Evolutionary conservation across 1,140 invertebrate genomes (phyloP).

Genomic region (Papilio polyxenes): DNA sequence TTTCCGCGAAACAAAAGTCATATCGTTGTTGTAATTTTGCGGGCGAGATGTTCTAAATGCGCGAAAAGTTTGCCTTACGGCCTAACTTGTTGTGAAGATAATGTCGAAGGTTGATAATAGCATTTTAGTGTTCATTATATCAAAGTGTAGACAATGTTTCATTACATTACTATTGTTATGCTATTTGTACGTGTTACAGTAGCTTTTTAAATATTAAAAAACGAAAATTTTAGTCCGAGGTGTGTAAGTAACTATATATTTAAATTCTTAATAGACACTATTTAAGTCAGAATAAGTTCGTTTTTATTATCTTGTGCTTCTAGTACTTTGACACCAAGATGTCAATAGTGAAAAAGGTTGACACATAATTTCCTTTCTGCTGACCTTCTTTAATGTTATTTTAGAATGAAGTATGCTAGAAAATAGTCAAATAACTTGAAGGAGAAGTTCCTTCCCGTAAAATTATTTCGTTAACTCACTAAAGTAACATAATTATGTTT

Average conservation of each 20-base stretch:
- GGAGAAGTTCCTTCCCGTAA: too few species aligned
- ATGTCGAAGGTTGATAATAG: background rate
- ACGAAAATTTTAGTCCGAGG: background rate
- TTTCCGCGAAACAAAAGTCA: slow-evolving; percentile 31
- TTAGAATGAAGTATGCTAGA: background rate
- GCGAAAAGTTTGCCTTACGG: slow-evolving; percentile 26
- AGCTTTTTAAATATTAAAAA: background rate
- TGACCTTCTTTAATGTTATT: background rate
- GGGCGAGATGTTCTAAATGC: slow-evolving; percentile 27
- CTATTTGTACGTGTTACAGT: background rate
- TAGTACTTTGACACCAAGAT: background rate
- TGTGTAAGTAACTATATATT: background rate
- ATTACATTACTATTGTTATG: background rate
- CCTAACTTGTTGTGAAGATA: slow-evolving; percentile 25
- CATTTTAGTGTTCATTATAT: background rate
- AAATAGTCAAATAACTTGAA: too few species aligned
- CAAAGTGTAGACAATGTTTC: background rate
- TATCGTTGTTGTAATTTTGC: slow-evolving; percentile 37
- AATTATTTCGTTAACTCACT: too few species aligned
- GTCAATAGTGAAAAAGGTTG: background rate
- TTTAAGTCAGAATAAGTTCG: background rate
- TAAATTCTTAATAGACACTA: background rate
- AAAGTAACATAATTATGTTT: too few species aligned
- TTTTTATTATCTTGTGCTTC: background rate
- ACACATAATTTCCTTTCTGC: background rate